These are phyloP conservation scores for Atlantisia rogersi DNA, from an alignment of 2,113 vertebrate genomes.

Conservation along the genomic window DNA sequence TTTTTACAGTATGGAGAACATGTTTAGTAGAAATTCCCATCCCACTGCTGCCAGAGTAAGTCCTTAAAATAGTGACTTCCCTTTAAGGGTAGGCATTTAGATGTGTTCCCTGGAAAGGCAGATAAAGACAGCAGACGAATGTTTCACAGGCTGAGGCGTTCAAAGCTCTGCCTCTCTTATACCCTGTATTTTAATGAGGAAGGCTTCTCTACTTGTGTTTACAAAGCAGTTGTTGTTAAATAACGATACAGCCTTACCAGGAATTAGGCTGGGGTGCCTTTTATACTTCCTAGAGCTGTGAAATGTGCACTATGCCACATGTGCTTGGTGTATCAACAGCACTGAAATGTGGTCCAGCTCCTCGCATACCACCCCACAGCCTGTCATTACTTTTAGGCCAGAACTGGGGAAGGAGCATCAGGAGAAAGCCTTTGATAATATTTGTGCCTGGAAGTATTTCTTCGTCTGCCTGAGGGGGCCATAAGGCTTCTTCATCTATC, in stretches of 20 bases:
- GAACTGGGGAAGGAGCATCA: not conserved
- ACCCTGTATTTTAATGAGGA: not conserved
- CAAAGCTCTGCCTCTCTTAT: not conserved
- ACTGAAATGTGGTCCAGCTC: not conserved
- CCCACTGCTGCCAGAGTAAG: not conserved
- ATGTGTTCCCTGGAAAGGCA: not conserved
- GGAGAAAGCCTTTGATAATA: not conserved
- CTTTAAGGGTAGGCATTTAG: conserved; percentile 47
- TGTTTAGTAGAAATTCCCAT: not conserved
- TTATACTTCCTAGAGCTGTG: not conserved
- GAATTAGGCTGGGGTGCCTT: not conserved
- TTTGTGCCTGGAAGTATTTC: not conserved
- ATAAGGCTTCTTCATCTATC: not conserved
- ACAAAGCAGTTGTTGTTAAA: not conserved
- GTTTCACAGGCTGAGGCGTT: not conserved
- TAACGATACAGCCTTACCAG: not conserved
- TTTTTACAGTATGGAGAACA: not conserved
- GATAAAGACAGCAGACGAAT: not conserved
- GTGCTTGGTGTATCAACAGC: not conserved
- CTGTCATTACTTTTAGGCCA: not conserved
- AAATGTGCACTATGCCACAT: fast-evolving
- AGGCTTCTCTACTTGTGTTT: not conserved
- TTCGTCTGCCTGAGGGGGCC: not conserved
- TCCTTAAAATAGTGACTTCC: conserved; percentile 52
- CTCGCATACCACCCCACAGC: not conserved